phyloP scores from a whole-genome alignment of 2,888 invertebrate species.

The Nudaria mundana region DNA sequence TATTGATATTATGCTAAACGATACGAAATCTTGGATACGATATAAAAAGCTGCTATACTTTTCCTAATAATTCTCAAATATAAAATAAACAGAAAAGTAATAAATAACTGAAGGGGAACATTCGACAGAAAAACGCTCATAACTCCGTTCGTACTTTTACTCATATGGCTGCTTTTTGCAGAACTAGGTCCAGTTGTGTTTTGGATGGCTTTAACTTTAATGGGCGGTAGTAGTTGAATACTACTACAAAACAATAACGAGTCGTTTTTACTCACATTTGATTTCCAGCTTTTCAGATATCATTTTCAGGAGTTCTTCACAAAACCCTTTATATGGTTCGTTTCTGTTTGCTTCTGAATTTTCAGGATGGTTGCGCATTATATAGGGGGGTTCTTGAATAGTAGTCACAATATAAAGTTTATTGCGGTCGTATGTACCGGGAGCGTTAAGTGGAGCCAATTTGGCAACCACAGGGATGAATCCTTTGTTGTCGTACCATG shows the following conservation, averaged over 20 bases:
- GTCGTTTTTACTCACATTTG: constrained; percentile 85
- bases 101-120: too few relatives aligned
- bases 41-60: too few relatives aligned
- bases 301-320: constrained; percentile 93
- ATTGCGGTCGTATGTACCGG: constrained; percentile 87
- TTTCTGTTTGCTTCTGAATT: constrained; percentile 84
- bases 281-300: constrained; percentile 90
- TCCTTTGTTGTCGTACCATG: constrained; percentile 91
- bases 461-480: constrained; percentile 88
- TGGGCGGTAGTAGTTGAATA: not conserved
- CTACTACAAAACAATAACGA: not conserved
- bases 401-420: constrained; percentile 93
- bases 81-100: too few relatives aligned
- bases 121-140: too few relatives aligned
- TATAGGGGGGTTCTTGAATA: constrained; percentile 93
- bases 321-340: constrained; percentile 93
- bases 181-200: too few relatives aligned
- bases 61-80: too few relatives aligned
- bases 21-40: too few relatives aligned
- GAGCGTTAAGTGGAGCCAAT: constrained; percentile 84
- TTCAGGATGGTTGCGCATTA: constrained; percentile 87
- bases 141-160: too few relatives aligned
- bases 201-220: too few relatives aligned
- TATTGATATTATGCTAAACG: too few relatives aligned
- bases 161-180: too few relatives aligned